These are phyloP conservation scores for Zelleria hepariella DNA, from an alignment of 2,888 invertebrate genomes.

Conservation along the genomic window DNA sequence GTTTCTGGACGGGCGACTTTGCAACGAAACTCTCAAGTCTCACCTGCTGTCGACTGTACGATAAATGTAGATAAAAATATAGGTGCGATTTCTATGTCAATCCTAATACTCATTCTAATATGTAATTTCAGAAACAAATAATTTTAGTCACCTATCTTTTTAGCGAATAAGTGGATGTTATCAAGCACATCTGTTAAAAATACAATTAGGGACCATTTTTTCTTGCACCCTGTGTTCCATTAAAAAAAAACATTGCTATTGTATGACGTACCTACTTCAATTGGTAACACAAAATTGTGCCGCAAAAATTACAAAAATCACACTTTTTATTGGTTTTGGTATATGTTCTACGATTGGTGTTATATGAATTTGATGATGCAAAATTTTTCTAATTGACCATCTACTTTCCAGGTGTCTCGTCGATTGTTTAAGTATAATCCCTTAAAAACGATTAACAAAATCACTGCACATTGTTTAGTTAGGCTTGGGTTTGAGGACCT, in stretches of 20 bases:
- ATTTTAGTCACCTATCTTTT: neutral
- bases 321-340: constrained; percentile 12
- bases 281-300: constrained; percentile 62
- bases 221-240: constrained; percentile 3
- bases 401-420: constrained; percentile 71
- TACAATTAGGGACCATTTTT: constrained; percentile 10
- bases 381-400: constrained; percentile 69
- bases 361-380: constrained; percentile 37
- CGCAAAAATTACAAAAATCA: constrained; percentile 28
- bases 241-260: neutral
- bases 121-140: neutral
- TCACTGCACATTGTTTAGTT: constrained; percentile 51
- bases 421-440: constrained; percentile 64
- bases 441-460: constrained; percentile 44
- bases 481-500: constrained; percentile 48
- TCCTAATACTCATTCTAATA: neutral
- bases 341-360: constrained; percentile 48
- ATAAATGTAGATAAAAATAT: neutral
- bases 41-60: too few relatives aligned
- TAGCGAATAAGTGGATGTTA: constrained; percentile 32
- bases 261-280: constrained; percentile 18
- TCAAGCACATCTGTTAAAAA: constrained; percentile 40
- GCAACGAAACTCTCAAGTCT: too few relatives aligned
- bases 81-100: neutral
- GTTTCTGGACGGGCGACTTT: too few relatives aligned